Conservation (phyloP, 2,888 invertebrate genomes). For the Craniophora ligustri region DNA sequence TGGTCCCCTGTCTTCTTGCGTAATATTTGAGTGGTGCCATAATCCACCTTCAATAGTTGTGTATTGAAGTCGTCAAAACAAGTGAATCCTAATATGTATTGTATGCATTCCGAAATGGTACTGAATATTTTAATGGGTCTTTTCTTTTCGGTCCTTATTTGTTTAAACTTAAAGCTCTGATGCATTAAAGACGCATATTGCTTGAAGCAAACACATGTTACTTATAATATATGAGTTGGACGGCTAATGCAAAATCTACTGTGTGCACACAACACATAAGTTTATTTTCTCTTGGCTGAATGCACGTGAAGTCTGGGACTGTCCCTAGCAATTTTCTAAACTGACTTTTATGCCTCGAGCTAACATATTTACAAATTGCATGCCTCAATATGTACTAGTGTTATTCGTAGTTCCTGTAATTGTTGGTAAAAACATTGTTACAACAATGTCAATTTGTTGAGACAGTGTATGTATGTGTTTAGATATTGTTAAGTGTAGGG, state of each 20-base stretch:
- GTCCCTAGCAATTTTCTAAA: too few relatives aligned
- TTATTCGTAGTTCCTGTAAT: conserved; percentile 23
- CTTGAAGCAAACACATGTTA: background rate
- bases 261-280: too few relatives aligned
- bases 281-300: background rate
- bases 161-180: conserved; percentile 9
- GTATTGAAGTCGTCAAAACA: too few relatives aligned
- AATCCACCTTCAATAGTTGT: too few relatives aligned
- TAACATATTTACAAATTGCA: conserved; percentile 39
- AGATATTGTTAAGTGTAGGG: conserved; percentile 24
- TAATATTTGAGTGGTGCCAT: too few relatives aligned
- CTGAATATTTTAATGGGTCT: conserved; percentile 53
- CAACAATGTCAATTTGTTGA: conserved; percentile 65
- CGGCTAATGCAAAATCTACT: background rate
- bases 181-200: background rate
- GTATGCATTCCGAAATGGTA: conserved; percentile 68
- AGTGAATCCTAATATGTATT: conserved; percentile 24
- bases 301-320: too few relatives aligned
- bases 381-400: conserved; percentile 20
- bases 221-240: background rate
- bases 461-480: conserved; percentile 36
- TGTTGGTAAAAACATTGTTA: conserved; percentile 53
- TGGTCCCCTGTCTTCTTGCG: too few relatives aligned
- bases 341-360: background rate
- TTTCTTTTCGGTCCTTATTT: conserved; percentile 21